phyloP scores from a whole-genome alignment of 1,140 invertebrate species.

The Teleopsis dalmanni region DNA sequence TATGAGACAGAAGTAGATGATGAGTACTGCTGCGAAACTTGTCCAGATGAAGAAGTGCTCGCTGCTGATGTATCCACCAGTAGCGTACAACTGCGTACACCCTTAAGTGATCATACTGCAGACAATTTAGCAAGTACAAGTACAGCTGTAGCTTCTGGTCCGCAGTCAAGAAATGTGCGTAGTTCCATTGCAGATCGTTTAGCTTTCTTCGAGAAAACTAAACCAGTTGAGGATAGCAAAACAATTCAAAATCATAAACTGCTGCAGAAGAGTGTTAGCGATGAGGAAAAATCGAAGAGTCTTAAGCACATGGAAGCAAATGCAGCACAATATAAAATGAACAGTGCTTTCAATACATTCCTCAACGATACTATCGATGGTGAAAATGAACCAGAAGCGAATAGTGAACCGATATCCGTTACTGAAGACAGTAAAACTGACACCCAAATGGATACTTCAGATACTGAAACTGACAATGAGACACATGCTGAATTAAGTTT shows the following conservation, averaged over 20 bases:
- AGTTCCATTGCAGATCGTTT: conserved; percentile 21
- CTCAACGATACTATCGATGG: conserved; percentile 27
- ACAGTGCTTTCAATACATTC: conserved; percentile 41
- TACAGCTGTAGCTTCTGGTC: neutral
- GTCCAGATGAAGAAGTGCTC: conserved; percentile 65
- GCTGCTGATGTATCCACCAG: neutral
- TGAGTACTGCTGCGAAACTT: conserved; percentile 75
- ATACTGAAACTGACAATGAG: conserved; percentile 15
- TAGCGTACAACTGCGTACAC: conserved; percentile 26
- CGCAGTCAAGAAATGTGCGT: conserved; percentile 3
- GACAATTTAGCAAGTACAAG: neutral
- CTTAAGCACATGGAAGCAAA: conserved; percentile 12
- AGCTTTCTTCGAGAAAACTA: conserved; percentile 21
- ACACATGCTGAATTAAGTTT: conserved; percentile 5
- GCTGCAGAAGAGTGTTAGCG: conserved; percentile 45
- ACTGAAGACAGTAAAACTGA: conserved; percentile 1
- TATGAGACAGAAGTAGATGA: conserved; percentile 66
- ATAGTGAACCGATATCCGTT: neutral
- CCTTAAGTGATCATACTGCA: conserved; percentile 56
- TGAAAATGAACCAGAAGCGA: neutral
- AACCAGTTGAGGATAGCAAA: conserved; percentile 5
- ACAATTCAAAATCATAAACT: conserved; percentile 7
- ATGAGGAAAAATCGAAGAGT: conserved; percentile 48
- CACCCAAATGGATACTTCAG: conserved; percentile 14
- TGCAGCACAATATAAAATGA: conserved; percentile 21